Evolutionary conservation across 1,140 invertebrate species (phyloP).

Genomic region (Drosophila orosa): DNA sequence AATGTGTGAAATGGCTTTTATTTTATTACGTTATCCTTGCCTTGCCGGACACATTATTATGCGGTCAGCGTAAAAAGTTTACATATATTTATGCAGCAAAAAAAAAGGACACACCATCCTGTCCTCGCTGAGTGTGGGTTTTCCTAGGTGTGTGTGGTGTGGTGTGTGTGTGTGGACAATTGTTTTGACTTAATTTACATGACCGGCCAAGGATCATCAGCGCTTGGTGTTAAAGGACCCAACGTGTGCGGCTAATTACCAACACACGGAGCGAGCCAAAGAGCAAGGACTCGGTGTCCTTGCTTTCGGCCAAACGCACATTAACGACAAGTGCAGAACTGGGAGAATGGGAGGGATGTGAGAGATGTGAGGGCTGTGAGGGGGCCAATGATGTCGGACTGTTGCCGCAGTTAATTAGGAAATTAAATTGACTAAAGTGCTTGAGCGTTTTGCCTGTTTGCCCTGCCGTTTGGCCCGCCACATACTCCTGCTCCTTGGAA

Average conservation of each 20-base stretch:
- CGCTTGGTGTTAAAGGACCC: constrained; percentile 56
- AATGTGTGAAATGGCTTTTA: constrained; percentile 65
- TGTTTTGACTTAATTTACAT: constrained; percentile 83
- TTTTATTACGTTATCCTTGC: constrained; percentile 69
- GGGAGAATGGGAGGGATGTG: not conserved
- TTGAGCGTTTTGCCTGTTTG: constrained; percentile 78
- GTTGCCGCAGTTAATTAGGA: constrained; percentile 79
- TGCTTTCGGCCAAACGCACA: constrained; percentile 50
- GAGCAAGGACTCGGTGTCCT: constrained; percentile 41
- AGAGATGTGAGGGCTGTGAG: not conserved
- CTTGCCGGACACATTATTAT: constrained; percentile 68
- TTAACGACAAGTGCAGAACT: constrained; percentile 19
- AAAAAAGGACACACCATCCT: constrained; percentile 23
- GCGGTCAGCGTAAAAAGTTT: constrained; percentile 60
- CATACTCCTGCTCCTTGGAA: constrained; percentile 27
- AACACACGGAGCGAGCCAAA: constrained; percentile 46
- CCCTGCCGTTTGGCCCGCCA: constrained; percentile 7
- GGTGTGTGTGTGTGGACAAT: constrained; percentile 51
- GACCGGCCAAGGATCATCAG: constrained; percentile 70
- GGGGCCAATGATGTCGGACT: constrained; percentile 40
- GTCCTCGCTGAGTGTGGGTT: constrained; percentile 4
- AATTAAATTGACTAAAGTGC: constrained; percentile 83
- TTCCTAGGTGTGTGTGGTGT: not conserved
- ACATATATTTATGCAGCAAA: constrained; percentile 42
- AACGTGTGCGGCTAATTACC: constrained; percentile 77